Conservation (phyloP, 2,888 invertebrate species). For the Amiota mariae region DNA sequence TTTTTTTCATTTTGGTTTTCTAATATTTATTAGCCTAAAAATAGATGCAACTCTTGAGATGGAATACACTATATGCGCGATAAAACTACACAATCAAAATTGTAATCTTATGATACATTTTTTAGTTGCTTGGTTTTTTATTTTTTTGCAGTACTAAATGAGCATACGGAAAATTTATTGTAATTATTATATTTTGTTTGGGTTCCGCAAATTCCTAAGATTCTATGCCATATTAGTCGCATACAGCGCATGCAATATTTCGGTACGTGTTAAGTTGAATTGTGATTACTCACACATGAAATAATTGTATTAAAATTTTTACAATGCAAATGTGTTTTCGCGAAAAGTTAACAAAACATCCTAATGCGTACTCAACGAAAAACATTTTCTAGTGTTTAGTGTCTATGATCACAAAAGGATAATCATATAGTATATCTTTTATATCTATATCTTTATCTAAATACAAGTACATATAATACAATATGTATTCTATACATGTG, state of each 20-base stretch:
- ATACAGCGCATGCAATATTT: conserved; percentile 3
- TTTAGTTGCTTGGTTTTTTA: conserved; percentile 2
- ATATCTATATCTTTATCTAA: too few relatives aligned
- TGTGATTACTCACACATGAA: conserved; percentile 2
- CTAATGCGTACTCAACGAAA: too few relatives aligned
- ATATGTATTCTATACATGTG: conserved; percentile 18
- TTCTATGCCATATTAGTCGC: conserved; percentile 18
- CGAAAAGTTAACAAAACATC: too few relatives aligned
- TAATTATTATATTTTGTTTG: conserved; percentile 12
- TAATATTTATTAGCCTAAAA: conserved; percentile 45
- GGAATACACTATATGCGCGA: conserved; percentile 39
- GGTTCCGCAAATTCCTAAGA: conserved; percentile 22
- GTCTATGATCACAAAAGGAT: too few relatives aligned
- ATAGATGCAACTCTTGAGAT: conserved; percentile 45
- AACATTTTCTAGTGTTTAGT: too few relatives aligned
- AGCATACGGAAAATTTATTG: conserved; percentile 4
- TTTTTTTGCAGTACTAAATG: neutral
- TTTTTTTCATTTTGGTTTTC: conserved; percentile 15
- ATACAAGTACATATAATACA: too few relatives aligned
- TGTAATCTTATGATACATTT: conserved; percentile 7
- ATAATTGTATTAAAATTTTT: too few relatives aligned
- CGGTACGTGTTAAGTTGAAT: neutral
- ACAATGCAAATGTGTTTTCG: neutral
- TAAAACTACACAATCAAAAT: conserved; percentile 5
- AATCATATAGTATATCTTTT: too few relatives aligned